Base-by-base conservation (phyloP, 2,888 invertebrate genomes). In the Allophyes oxyacanthae region DNA sequence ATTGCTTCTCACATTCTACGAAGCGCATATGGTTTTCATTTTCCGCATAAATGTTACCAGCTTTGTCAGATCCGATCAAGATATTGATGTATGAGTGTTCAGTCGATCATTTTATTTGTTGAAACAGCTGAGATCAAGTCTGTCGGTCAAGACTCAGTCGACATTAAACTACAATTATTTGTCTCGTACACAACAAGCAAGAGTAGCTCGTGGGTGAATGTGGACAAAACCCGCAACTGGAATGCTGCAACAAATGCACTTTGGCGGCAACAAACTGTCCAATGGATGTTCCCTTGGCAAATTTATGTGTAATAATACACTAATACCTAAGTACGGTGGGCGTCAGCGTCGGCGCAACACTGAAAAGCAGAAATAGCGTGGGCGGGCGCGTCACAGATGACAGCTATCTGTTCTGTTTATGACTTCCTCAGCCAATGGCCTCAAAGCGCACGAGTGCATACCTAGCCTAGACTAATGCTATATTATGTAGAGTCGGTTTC, bases 371-470 rank as follows among this genome's bases (percentile, higher is more conserved):
- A 92, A 94, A 94, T 94, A 94, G 93, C 89, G 90, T 90, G 89
- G 93, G 93, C 93, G 93, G 88, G 85, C 82, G 77, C 86, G 87
- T 89, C 86, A 87, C 90, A 90, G 86, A 89, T 86, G 92, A 92
- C 91, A 90, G 91, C 91, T 88, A 88, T 87, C 88, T 87, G 79
- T 81, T 81, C 83, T 82, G 83, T 91, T 94, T 94, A 94, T 88
- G 90, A 94, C 93, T 94, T 94, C 93, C 93, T 90, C 92, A 90
- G 93, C 92, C 92, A 92, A 90, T 88, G 91, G 88, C 91, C 91
- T 89, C 82, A 69, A 66, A 64, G 69, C 49, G 73, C 64, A 48
- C 55, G 55, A 57, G 30, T 60, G 61, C 55, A 58, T 67, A 66
- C 60, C 68, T 67, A 65, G 56, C 62, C 51, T 54, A 54, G 52